Percentiles rank a stretch among this genome's conserved stretches.
phyloP scores from a whole-genome alignment of 2,888 invertebrate species.

The Hypsopygia costalis region DNA sequence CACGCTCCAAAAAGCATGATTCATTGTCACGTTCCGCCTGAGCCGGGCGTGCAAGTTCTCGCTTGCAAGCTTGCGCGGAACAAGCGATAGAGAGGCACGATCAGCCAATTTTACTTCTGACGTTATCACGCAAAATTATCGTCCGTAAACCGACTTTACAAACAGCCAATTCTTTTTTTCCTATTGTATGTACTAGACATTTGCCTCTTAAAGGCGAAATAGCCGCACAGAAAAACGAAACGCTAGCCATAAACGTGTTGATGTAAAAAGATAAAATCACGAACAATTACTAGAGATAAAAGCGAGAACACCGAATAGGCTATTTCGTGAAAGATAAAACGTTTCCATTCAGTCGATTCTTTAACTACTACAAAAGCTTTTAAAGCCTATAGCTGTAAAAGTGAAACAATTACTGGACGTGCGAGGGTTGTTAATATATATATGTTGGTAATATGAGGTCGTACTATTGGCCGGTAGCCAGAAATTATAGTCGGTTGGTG shows the following conservation, averaged over 20 bases:
- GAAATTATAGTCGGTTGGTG: conserved; percentile 3
- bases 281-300: neutral
- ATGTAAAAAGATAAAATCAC: neutral
- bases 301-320: neutral
- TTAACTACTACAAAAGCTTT: conserved; percentile 9
- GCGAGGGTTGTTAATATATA: conserved; percentile 16
- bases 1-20: too few relatives aligned
- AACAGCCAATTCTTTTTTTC: too few relatives aligned
- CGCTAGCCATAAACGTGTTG: neutral
- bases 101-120: too few relatives aligned
- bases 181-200: too few relatives aligned
- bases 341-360: neutral
- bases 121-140: too few relatives aligned
- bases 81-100: too few relatives aligned
- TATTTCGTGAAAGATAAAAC: neutral
- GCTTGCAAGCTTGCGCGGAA: too few relatives aligned
- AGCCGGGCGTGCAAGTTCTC: too few relatives aligned
- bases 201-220: too few relatives aligned
- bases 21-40: too few relatives aligned
- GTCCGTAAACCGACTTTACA: too few relatives aligned
- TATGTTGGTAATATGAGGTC: conserved; percentile 19
- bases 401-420: conserved; percentile 19
- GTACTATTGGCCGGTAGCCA: conserved; percentile 15
- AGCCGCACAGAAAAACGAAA: too few relatives aligned
- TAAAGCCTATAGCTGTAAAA: conserved; percentile 13